Conservation (phyloP, 2,113 vertebrate species). For the Hymenochirus boettgeri region DNA sequence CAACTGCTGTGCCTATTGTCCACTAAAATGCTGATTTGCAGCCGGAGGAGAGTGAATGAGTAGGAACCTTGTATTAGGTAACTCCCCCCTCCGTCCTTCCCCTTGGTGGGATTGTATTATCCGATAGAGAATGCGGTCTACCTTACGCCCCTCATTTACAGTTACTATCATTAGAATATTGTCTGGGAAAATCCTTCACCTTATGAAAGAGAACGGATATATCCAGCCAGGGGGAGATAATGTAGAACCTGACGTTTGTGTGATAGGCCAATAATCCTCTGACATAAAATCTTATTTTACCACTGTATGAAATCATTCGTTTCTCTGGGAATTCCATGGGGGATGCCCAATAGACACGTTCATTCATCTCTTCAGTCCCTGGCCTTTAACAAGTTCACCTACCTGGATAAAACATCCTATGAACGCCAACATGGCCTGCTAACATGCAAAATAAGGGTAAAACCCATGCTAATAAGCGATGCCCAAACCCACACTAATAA, state of each 20-base stretch:
- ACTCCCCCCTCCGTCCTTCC: too few relatives aligned
- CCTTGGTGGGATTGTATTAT: conserved; percentile 61
- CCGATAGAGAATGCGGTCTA: conserved; percentile 58
- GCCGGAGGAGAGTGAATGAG: conserved; percentile 76
- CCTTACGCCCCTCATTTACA: conserved; percentile 62
- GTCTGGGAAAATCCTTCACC: conserved; percentile 58
- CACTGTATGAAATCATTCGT: conserved; percentile 48
- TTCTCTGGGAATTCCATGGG: conserved; percentile 23
- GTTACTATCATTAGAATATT: conserved; percentile 61
- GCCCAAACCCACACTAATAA: too few relatives aligned
- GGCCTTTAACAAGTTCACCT: background rate
- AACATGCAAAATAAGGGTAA: too few relatives aligned
- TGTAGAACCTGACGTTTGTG: conserved; percentile 49
- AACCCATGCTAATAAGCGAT: too few relatives aligned
- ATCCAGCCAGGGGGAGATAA: conserved; percentile 53
- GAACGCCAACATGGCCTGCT: too few relatives aligned
- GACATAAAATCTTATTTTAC: conserved; percentile 49
- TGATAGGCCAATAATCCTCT: conserved; percentile 56
- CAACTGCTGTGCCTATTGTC: conserved; percentile 96
- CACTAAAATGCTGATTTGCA: conserved; percentile 86
- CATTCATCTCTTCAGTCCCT: background rate
- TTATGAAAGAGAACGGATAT: conserved; percentile 51
- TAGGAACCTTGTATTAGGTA: conserved; percentile 73
- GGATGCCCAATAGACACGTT: background rate
- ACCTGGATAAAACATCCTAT: too few relatives aligned